These are phyloP conservation scores for Eupsittula cactorum DNA, from an alignment of 2,113 vertebrate species.

Conservation along the genomic window DNA sequence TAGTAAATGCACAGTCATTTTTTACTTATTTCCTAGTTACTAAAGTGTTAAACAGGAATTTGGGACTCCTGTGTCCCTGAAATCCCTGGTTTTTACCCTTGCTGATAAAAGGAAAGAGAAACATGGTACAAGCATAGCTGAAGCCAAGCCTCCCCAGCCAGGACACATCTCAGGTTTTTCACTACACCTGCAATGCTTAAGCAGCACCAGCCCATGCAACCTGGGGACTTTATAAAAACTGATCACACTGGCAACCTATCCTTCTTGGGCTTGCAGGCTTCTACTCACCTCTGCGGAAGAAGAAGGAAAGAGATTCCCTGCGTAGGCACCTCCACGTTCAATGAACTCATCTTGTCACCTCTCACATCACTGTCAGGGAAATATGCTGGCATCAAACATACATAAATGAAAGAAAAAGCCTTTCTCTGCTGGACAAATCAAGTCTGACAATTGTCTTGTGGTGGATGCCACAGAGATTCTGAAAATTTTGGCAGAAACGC, in stretches of 20 bases:
- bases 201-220: not conserved
- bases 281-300: conserved; percentile 15
- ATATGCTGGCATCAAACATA: not conserved
- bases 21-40: not conserved
- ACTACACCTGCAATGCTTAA: not conserved
- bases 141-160: not conserved
- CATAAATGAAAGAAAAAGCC: conserved; percentile 10
- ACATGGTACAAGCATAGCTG: not conserved
- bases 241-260: not conserved
- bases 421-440: not conserved
- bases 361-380: not conserved
- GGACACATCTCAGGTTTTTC: not conserved
- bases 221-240: not conserved
- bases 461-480: conserved; percentile 35
- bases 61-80: not conserved
- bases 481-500: conserved; percentile 49
- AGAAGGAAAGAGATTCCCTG: not conserved
- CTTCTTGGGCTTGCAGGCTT: not conserved
- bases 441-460: conserved; percentile 42
- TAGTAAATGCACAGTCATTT: not conserved
- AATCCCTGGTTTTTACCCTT: not conserved
- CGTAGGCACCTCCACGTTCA: not conserved
- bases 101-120: not conserved
- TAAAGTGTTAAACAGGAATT: not conserved
- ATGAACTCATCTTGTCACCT: not conserved